These are phyloP conservation scores for Eleutherodactylus coqui DNA, from an alignment of 2,797 vertebrate genomes.

Conservation along the genomic window DNA sequence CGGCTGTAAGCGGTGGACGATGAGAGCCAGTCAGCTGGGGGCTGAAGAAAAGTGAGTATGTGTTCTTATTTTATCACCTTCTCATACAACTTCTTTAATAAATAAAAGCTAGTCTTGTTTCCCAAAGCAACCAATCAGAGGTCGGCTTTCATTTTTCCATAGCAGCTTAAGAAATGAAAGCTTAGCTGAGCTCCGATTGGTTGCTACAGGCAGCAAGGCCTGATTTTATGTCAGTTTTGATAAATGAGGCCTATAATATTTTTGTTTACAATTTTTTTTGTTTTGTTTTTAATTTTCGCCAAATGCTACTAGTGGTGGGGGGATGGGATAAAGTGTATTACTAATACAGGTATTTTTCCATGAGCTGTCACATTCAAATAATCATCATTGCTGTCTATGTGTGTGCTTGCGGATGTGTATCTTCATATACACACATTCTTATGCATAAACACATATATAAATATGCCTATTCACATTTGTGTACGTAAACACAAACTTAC, in stretches of 20 bases:
- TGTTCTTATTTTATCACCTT: no score
- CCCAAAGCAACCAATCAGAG: constrained; percentile 1
- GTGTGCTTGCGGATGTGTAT: constrained; percentile 45
- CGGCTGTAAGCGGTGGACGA: no score
- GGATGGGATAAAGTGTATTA: neutral
- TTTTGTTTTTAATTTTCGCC: no score
- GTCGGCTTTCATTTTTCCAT: neutral
- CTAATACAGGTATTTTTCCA: constrained; percentile 28
- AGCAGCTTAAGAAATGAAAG: constrained; percentile 28
- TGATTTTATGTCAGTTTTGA: no score
- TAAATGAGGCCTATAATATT: neutral
- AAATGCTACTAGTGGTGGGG: neutral
- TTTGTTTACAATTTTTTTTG: neutral
- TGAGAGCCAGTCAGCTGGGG: no score
- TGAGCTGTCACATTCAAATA: constrained; percentile 25
- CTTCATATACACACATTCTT: constrained; percentile 35
- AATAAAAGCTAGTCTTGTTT: neutral
- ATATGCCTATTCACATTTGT: constrained; percentile 46
- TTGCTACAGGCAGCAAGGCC: neutral
- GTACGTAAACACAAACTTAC: constrained; percentile 46
- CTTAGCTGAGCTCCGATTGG: neutral
- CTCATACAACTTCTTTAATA: no score
- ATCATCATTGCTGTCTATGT: constrained; percentile 15
- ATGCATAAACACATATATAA: constrained; percentile 53
- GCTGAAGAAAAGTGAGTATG: no score